These are phyloP conservation scores for chimpanzee (Pan troglodytes) DNA, from an alignment of 2,113 vertebrate genomes.

Conservation along the genomic window NHGRI_mPanTro3-v2.1_pri NC_072402.2:126859001-126859500, in stretches of 20 bases:
- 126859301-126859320: background rate
- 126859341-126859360: background rate
- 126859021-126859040: background rate
- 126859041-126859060: background rate
- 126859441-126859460: background rate
- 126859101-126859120: background rate
- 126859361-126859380: background rate
- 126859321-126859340: background rate
- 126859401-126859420: background rate
- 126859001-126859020: background rate
- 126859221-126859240: background rate
- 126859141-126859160: background rate
- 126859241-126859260: background rate
- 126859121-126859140: background rate
- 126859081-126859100: background rate
- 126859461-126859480: background rate
- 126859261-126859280: background rate
- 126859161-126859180: background rate
- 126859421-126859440: background rate
- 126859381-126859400: background rate
- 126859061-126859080: background rate
- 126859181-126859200: background rate
- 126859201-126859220: background rate
- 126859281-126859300: background rate
- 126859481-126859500: background rate